These are phyloP conservation scores for Vannuccia rotundouncinata DNA, from an alignment of 2,888 invertebrate species.

Conservation along the genomic window DNA sequence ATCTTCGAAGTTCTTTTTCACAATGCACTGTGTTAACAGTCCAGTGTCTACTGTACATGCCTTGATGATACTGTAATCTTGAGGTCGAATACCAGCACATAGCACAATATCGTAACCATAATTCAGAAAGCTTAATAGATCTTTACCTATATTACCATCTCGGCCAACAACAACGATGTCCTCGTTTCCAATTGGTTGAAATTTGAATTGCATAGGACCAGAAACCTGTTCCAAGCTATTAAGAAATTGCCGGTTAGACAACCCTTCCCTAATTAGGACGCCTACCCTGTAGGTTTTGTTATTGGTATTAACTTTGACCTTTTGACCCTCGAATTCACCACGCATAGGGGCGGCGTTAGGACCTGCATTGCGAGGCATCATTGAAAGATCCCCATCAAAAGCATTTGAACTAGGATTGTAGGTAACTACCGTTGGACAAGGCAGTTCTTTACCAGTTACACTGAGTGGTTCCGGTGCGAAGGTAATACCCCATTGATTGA, in stretches of 20 bases:
- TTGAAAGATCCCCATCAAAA: slow-evolving; percentile 51
- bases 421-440: slow-evolving; percentile 42
- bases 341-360: background rate
- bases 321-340: slow-evolving; percentile 2
- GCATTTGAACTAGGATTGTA: background rate
- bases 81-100: too few species aligned
- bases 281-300: too few species aligned
- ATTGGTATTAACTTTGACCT: background rate
- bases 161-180: too few species aligned
- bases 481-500: slow-evolving; percentile 65
- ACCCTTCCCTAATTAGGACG: too few species aligned
- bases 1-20: background rate
- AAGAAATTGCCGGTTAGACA: too few species aligned
- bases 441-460: slow-evolving; percentile 65
- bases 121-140: too few species aligned
- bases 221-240: too few species aligned
- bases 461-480: slow-evolving; percentile 64
- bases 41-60: slow-evolving; percentile 4
- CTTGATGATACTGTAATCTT: too few species aligned
- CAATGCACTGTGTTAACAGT: background rate
- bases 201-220: too few species aligned
- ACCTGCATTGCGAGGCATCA: slow-evolving; percentile 43
- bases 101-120: too few species aligned
- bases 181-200: too few species aligned
- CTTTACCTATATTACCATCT: too few species aligned